Conservation (phyloP, 2,113 vertebrate genomes). For the Cyprinus carpio region DNA sequence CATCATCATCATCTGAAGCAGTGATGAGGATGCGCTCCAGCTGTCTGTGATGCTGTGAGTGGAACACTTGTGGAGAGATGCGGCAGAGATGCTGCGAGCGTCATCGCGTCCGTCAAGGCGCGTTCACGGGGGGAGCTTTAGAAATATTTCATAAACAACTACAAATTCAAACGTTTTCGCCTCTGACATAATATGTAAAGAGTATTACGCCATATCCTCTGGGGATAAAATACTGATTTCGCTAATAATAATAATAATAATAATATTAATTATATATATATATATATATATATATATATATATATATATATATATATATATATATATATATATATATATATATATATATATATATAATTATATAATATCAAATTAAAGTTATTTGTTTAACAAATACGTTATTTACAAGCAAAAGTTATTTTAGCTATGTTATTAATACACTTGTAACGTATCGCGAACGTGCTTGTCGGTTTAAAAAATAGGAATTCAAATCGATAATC, state of each 20-base stretch:
- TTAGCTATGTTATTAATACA: not conserved
- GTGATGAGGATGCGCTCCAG: not conserved
- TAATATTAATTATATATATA: too few species aligned
- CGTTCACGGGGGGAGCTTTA: not conserved
- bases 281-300: too few species aligned
- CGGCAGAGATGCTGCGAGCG: not conserved
- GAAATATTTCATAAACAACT: not conserved
- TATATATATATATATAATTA: too few species aligned
- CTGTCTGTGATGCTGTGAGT: not conserved
- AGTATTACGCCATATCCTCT: not conserved
- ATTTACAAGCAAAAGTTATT: too few species aligned
- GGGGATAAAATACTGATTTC: too few species aligned
- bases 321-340: too few species aligned
- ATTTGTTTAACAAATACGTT: too few species aligned
- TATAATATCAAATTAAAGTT: too few species aligned
- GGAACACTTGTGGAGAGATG: not conserved
- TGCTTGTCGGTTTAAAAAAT: not conserved
- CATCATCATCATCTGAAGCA: not conserved
- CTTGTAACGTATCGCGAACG: not conserved
- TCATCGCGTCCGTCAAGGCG: not conserved
- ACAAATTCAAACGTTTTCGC: not conserved
- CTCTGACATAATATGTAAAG: not conserved
- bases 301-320: too few species aligned
- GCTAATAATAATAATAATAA: too few species aligned
- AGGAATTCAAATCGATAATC: not conserved